Evolutionary conservation across 2,113 vertebrate genomes (phyloP).

Genomic region (Neoarius graeffei): DNA sequence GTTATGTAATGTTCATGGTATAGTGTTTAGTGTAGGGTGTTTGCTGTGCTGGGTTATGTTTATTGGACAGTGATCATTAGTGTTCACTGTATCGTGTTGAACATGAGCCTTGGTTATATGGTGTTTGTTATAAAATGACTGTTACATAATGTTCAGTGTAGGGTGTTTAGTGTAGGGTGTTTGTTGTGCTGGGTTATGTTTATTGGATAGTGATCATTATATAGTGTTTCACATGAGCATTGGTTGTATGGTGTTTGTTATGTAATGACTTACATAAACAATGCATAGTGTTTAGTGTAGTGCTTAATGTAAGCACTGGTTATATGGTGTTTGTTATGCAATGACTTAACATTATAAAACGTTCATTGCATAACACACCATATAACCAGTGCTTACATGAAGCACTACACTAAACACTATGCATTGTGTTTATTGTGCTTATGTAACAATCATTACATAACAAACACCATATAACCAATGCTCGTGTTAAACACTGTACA

Average conservation of each 20-base stretch:
- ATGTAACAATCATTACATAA: background rate
- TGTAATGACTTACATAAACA: background rate
- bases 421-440: background rate
- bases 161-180: background rate
- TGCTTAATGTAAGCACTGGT: background rate
- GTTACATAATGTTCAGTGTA: no score
- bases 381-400: no score
- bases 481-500: background rate
- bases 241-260: no score
- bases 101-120: background rate
- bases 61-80: background rate
- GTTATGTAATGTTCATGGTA: background rate
- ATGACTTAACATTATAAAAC: no score
- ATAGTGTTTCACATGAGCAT: no score
- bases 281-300: background rate
- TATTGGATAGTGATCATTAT: background rate
- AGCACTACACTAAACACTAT: background rate
- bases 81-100: background rate
- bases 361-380: background rate
- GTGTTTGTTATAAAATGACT: background rate
- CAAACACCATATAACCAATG: background rate
- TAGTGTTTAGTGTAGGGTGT: background rate
- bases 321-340: no score
- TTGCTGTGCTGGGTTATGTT: no score
- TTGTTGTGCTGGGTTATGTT: no score